These are phyloP conservation scores for Mirounga angustirostris DNA, from an alignment of 2,113 vertebrate genomes.

Conservation along the genomic window DNA sequence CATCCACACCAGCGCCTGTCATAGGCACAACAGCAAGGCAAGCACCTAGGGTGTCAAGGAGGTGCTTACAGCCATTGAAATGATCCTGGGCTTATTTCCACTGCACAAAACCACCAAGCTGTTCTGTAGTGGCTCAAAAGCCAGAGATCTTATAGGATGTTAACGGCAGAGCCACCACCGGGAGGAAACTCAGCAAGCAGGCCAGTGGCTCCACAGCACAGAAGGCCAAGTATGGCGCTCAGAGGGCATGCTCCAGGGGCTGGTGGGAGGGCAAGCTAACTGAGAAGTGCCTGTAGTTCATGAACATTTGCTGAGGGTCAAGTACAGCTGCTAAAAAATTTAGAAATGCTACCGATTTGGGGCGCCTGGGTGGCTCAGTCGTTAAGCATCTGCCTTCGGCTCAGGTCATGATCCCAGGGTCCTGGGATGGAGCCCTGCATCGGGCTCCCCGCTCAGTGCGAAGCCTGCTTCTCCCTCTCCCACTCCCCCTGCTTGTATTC, in stretches of 20 bases:
- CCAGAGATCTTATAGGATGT: background rate
- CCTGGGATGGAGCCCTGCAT: no score
- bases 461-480: no score
- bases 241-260: background rate
- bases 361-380: no score
- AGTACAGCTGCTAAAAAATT: background rate
- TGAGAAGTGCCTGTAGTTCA: rapidly evolving
- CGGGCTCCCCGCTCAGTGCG: no score
- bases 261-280: rapidly evolving
- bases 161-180: background rate
- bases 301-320: background rate
- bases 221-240: background rate
- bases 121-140: background rate
- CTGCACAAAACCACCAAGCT: background rate
- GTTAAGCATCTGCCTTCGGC: no score
- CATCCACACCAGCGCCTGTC: rapidly evolving
- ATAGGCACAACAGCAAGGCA: background rate
- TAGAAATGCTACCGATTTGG: background rate
- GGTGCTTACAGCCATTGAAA: background rate
- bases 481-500: no score
- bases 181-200: background rate
- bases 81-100: background rate
- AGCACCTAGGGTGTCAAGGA: rapidly evolving
- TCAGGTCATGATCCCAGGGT: no score
- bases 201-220: rapidly evolving